Percentiles rank a stretch among this genome's conserved stretches.
Evolutionary conservation across 2,113 vertebrate genomes (phyloP).

Genomic region (Eulacestoma nigropectus): DNA sequence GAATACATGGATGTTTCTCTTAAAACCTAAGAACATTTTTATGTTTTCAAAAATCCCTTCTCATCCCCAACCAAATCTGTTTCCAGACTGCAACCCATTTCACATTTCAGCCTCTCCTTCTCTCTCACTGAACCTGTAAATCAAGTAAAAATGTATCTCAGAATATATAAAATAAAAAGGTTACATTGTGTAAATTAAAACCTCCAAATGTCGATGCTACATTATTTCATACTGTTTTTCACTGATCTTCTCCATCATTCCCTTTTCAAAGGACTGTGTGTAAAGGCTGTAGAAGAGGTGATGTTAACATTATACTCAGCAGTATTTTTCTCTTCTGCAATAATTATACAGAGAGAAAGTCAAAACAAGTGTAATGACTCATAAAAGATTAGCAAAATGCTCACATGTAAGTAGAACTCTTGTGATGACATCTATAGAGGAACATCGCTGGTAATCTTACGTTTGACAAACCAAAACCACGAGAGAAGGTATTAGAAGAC

Average conservation of each 20-base stretch:
- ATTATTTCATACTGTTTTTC: not conserved
- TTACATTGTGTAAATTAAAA: not conserved
- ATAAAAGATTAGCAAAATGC: not conserved
- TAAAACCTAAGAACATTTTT: not conserved
- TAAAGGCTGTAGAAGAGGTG: not conserved
- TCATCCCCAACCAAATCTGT: not conserved
- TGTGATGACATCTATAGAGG: not conserved
- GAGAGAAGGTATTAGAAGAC: not conserved
- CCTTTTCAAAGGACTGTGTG: not conserved
- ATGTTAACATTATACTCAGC: not conserved
- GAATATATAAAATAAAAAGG: constrained; percentile 24
- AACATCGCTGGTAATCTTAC: not conserved
- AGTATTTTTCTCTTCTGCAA: not conserved
- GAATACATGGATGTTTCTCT: not conserved
- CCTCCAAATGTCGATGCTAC: not conserved
- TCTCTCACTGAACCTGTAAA: not conserved
- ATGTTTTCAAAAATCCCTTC: not conserved
- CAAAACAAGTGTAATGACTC: constrained; percentile 17
- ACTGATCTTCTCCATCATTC: not conserved
- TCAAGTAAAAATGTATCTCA: not conserved
- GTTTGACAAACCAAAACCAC: not conserved
- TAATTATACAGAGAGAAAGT: not conserved
- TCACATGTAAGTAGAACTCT: not conserved
- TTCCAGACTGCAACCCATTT: not conserved
- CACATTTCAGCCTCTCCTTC: not conserved